phyloP scores from a whole-genome alignment of 2,797 vertebrate species.

The Acomys russatus region DNA sequence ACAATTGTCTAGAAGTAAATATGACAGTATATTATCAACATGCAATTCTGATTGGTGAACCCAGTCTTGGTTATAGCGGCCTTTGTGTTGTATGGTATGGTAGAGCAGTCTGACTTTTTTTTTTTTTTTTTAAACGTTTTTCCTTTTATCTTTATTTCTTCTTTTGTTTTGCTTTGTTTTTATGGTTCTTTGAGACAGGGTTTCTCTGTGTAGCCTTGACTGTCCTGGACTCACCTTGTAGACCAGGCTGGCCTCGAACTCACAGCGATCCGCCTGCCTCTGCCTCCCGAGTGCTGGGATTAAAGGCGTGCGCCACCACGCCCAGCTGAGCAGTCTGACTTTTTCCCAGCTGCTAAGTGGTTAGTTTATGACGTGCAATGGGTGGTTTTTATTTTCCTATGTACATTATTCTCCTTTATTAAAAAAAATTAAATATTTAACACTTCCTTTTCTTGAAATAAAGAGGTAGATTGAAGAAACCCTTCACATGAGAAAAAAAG shows the following conservation, averaged over 20 bases:
- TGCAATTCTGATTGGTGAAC: background rate
- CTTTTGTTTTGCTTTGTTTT: too few species aligned
- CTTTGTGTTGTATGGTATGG: background rate
- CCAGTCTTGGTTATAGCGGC: background rate
- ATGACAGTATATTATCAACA: background rate
- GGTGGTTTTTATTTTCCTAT: background rate
- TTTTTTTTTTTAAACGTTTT: too few species aligned
- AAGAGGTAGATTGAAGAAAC: background rate
- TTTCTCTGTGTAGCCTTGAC: too few species aligned
- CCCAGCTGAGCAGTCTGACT: background rate
- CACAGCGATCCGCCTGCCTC: too few species aligned
- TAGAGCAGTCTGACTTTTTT: background rate
- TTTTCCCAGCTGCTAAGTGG: background rate
- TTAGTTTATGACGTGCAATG: background rate
- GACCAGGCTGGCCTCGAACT: too few species aligned
- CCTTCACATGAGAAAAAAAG: background rate
- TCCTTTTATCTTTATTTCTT: too few species aligned
- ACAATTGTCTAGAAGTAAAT: background rate
- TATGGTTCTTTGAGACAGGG: too few species aligned
- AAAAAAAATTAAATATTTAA: slow-evolving; percentile 5
- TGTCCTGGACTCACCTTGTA: too few species aligned
- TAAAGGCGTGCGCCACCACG: too few species aligned
- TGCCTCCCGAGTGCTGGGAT: too few species aligned
- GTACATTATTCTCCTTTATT: slow-evolving; percentile 3
- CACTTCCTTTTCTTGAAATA: background rate